These are phyloP conservation scores for Malurus splendens DNA, from an alignment of 2,797 vertebrate genomes.

Conservation along the genomic window DNA sequence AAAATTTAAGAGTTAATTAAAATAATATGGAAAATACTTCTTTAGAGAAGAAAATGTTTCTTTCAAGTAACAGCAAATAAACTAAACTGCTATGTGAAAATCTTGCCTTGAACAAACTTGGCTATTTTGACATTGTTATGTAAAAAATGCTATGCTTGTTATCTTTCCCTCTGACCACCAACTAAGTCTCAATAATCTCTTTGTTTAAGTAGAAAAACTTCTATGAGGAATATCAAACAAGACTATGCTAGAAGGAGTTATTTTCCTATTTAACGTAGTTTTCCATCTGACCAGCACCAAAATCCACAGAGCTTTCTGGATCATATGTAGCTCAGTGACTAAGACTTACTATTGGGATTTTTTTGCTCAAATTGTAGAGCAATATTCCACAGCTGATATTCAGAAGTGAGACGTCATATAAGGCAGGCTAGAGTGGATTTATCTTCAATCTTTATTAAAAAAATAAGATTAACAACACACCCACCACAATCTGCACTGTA, in stretches of 20 bases:
- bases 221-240: not conserved
- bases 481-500: not conserved
- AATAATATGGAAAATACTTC: not conserved
- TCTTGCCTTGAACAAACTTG: not conserved
- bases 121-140: not conserved
- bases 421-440: not conserved
- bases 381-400: not conserved
- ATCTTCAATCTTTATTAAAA: not conserved
- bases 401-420: not conserved
- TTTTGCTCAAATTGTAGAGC: not conserved
- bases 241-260: not conserved
- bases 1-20: not conserved
- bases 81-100: not conserved
- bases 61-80: slow-evolving; percentile 4
- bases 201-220: not conserved
- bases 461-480: not conserved
- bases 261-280: slow-evolving; percentile 7
- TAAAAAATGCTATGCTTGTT: not conserved
- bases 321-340: not conserved
- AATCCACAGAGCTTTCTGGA: not conserved
- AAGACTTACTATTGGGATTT: not conserved
- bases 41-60: not conserved
- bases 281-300: slow-evolving; percentile 23
- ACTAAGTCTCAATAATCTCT: not conserved
- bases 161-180: not conserved